Evolutionary conservation across 2,113 vertebrate species (phyloP), one percentile per base, ranked within the genome.

Genomic region (Smithornis capensis): DNA sequence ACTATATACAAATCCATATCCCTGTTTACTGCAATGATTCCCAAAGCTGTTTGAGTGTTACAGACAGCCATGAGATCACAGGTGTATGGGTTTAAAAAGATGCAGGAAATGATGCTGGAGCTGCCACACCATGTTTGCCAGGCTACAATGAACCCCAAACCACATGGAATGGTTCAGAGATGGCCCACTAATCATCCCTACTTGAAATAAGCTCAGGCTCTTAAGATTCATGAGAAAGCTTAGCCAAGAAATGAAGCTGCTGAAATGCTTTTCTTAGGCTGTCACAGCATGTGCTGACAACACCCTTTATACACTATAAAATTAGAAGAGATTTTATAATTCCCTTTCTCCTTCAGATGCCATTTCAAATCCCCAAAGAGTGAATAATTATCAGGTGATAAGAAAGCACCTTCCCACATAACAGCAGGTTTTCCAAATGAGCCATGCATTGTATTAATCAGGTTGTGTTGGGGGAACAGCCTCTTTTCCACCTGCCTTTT

Each of bases 221-320:
- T 76, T 29, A 28, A 60, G 59, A 74, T 78, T 23, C 55, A 33
- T 77, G 40, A 24, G 33, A 59, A 56, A 94, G 17, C 47, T 83
- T 80, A 83, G 85, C 90, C 92, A 83, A 95, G 79, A 91, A 94
- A 70, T 69, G 45, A 86, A 92, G 82, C 85, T 88, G 82, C 50
- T 90, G 55, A 88, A 91, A 42, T 76, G 87, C 93, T 94, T 96
- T 95, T 94, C 91, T 95, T 92, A 93, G 94, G 10, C 50, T 86
- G 84, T 86, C 93, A 95, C 67, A 88, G 85, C 90, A n/a, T 94
- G 91, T 77, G 87, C 90, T 95, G 91, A 95, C 91, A 97, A 87
- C 53, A 27, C 83, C 80, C 71, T 90, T 94, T 94, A 83, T 88
- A 27, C 1, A 7, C 59, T 93, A 13, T 56, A 93, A 92, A 95